Base-by-base conservation (phyloP, 2,888 invertebrate genomes). In the Stictocephala bisonia region DNA sequence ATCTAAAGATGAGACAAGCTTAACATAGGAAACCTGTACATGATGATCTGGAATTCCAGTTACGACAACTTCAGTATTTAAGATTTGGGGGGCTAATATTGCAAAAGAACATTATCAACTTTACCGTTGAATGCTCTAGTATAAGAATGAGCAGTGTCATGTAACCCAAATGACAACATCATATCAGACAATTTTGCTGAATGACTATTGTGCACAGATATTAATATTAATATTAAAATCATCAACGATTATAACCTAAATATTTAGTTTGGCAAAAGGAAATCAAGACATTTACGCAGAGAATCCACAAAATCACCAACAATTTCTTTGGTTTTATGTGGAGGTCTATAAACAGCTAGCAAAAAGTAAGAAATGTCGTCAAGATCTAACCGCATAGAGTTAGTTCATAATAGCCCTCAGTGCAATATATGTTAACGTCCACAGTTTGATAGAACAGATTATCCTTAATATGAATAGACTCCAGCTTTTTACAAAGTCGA, bases 31-130 rank as follows among this genome's bases (percentile, higher is more conserved):
- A 11, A 48, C 7, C 11, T 48, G 48, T 2, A 22, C 48, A 18
- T 48, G 48, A 48, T 48, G 48, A 48, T 48, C 48, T 7, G 48
- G 22, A n/a, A n/a, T n/a, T n/a, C n/a, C n/a, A n/a, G n/a, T n/a
- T n/a, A n/a, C n/a, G n/a, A n/a, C n/a, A n/a, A n/a, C n/a, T n/a
- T n/a, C n/a, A 6, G 20, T 48, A 11, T 18, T 18, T 22, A 18
- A 48, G 22, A 48, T 11, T 18, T n/a, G n/a, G 48, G 22, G 6
- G 18, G 22, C 48, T 18, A n/a, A 48, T 18, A 15, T 48, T 48
- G 22, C 48, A 48, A 15, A 48, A 48, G n/a, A n/a, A n/a, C n/a
- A n/a, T n/a, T n/a, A n/a, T n/a, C n/a, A n/a, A n/a, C n/a, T n/a
- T n/a, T n/a, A n/a, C n/a, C n/a, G n/a, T n/a, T n/a, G 18, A 44